Evolutionary conservation across 2,113 vertebrate genomes (phyloP).

Genomic region (Elachura formosa): DNA sequence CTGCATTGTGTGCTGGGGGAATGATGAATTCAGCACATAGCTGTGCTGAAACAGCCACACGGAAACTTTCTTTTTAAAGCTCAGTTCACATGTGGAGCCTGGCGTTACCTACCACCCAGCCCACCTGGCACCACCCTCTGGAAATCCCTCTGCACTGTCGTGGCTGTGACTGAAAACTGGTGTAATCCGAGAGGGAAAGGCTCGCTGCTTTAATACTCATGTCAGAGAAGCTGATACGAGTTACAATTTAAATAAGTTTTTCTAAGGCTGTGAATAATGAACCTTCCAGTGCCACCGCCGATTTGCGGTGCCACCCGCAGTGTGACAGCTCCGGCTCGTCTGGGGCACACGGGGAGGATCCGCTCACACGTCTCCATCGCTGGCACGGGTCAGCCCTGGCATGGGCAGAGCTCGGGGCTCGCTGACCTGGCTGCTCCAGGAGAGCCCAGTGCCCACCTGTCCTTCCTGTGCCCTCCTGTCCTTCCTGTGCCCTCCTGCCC

Average conservation of each 20-base stretch:
- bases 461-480: neutral
- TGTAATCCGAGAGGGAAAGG: neutral
- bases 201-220: neutral
- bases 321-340: neutral
- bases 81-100: neutral
- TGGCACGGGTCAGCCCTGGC: too few relatives aligned
- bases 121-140: neutral
- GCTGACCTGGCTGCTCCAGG: neutral
- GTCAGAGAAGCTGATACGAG: neutral
- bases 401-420: accelerated
- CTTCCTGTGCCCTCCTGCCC: neutral
- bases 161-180: neutral
- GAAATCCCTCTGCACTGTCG: neutral
- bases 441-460: too few relatives aligned
- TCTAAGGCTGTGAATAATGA: neutral
- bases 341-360: neutral
- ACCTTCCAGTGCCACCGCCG: neutral
- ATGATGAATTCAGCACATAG: neutral
- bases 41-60: neutral
- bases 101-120: neutral
- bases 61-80: neutral
- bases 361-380: neutral
- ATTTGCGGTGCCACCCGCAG: neutral
- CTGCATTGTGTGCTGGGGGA: neutral
- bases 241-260: neutral